Evolutionary conservation across 1,140 invertebrate species (phyloP), one percentile per base, ranked within the genome.

Genomic region (Aphelinus certus): DNA sequence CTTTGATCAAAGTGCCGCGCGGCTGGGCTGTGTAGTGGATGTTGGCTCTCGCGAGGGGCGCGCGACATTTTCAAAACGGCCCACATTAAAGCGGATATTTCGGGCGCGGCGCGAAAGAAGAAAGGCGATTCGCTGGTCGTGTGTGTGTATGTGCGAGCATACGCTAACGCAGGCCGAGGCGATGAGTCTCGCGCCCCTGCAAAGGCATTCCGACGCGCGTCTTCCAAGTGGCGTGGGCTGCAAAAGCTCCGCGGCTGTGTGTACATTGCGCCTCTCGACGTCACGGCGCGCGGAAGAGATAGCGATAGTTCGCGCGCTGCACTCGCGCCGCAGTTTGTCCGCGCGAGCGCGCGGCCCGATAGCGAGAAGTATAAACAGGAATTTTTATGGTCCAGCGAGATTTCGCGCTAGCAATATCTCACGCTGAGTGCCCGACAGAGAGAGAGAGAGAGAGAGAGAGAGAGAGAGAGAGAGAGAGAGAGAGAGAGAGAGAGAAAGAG

Each of bases 71-170:
- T 76, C 56, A 76, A 76, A 76, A 76, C 69, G 62, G 48, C 53
- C 45, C 47, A 61, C 74, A 67, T 76, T 76, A 67, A 71, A 71
- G 73, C 48, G 61, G 73, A 75, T 75, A 75, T 75, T 75, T 75
- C 48, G 62, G 66, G 68, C 60, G 49, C 57, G 26, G 26, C 26
- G 49, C 55, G 42, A 57, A 26, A 26, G 26, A 26, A 26, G 26
- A 26, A 26, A 26, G 26, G 26, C 26, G 26, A 26, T 26, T 26
- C 26, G 26, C 26, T 26, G 26, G 26, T 26, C 26, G 26, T 26
- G 26, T 26, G 26, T 26, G 26, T 26, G 26, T 26, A 26, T 26
- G 26, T 26, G 26, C 26, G 26, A 26, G 26, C 26, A 26, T 26
- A 26, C 56, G 58, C 9, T 9, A 7, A 58, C 5, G 48, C 26